A percentile compares a stretch with the other conserved stretches of the same genome.
These are phyloP conservation scores for Vesta saturnalis DNA, from an alignment of 2,888 invertebrate genomes.

Conservation along the genomic window DNA sequence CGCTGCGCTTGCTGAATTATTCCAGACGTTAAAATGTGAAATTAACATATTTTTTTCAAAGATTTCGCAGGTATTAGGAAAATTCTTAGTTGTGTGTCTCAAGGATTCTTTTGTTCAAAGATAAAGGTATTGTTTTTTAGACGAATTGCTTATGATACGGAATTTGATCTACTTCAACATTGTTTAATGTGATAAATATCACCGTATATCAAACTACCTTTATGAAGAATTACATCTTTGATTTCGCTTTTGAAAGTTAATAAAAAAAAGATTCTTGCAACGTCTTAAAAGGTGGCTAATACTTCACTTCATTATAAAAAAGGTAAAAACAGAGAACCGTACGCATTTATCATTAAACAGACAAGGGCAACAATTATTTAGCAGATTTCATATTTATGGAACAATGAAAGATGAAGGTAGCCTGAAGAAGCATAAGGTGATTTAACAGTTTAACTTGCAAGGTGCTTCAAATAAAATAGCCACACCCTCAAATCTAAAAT, in stretches of 20 bases:
- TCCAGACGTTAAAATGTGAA: slow-evolving; percentile 44
- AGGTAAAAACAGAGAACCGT: slow-evolving; percentile 10
- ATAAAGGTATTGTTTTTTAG: slow-evolving; percentile 39
- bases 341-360: slow-evolving; percentile 46
- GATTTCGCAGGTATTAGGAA: slow-evolving; percentile 46
- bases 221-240: slow-evolving; percentile 22
- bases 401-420: slow-evolving; percentile 47
- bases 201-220: slow-evolving; percentile 18
- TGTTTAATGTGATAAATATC: slow-evolving; percentile 29
- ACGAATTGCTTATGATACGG: slow-evolving; percentile 36
- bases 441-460: slow-evolving; percentile 56
- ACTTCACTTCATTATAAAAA: slow-evolving; percentile 26
- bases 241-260: too few relatives aligned
- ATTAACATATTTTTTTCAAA: slow-evolving; percentile 49
- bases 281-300: neutral
- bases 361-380: slow-evolving; percentile 49
- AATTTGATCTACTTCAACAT: slow-evolving; percentile 34
- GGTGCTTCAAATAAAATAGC: slow-evolving; percentile 55
- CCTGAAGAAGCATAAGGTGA: slow-evolving; percentile 49
- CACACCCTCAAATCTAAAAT: slow-evolving; percentile 54
- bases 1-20: slow-evolving; percentile 46
- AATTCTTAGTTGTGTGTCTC: slow-evolving; percentile 44
- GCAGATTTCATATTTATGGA: slow-evolving; percentile 57
- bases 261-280: too few relatives aligned
- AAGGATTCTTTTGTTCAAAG: slow-evolving; percentile 44